Conservation (phyloP, 1,140 invertebrate species). For the Trissolcus basalis region DNA sequence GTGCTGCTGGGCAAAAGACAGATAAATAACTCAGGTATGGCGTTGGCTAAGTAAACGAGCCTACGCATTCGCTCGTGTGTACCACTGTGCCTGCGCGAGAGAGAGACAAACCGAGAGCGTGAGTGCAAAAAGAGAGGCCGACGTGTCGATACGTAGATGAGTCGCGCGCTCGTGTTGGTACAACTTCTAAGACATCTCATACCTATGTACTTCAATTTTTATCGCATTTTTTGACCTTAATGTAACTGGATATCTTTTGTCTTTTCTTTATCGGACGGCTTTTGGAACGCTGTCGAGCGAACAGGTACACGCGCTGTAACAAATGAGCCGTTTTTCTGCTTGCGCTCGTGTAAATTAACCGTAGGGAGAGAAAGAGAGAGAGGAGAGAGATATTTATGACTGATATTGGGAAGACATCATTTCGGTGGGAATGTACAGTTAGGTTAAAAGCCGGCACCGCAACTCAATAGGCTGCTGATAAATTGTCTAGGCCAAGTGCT, state of each 20-base stretch:
- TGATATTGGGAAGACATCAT: conserved; percentile 39
- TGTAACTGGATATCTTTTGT: conserved; percentile 49
- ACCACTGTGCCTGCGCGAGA: conserved; percentile 64
- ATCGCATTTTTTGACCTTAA: conserved; percentile 53
- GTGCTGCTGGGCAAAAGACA: conserved; percentile 73
- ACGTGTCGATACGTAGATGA: conserved; percentile 52
- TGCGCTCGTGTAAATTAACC: conserved; percentile 45
- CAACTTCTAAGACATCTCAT: conserved; percentile 51
- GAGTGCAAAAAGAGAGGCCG: conserved; percentile 29
- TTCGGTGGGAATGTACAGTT: conserved; percentile 27
- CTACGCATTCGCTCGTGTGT: conserved; percentile 69
- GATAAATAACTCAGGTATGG: conserved; percentile 75
- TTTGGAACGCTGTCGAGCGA: conserved; percentile 39
- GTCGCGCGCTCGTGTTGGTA: conserved; percentile 32
- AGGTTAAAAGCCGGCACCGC: conserved; percentile 28
- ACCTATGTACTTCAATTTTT: conserved; percentile 56
- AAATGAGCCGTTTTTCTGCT: conserved; percentile 42
- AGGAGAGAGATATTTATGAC: conserved; percentile 38
- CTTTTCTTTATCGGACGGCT: conserved; percentile 47
- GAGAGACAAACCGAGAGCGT: conserved; percentile 44
- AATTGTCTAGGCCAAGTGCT: conserved; percentile 17
- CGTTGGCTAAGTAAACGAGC: conserved; percentile 74
- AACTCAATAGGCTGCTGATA: conserved; percentile 27
- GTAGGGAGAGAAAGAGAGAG: neutral
- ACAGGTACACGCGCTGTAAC: conserved; percentile 50